A percentile compares a stretch with the other conserved stretches of the same genome.
Evolutionary conservation across 2,113 vertebrate genomes (phyloP).

Genomic region (Trematocara unimaculatum): DNA sequence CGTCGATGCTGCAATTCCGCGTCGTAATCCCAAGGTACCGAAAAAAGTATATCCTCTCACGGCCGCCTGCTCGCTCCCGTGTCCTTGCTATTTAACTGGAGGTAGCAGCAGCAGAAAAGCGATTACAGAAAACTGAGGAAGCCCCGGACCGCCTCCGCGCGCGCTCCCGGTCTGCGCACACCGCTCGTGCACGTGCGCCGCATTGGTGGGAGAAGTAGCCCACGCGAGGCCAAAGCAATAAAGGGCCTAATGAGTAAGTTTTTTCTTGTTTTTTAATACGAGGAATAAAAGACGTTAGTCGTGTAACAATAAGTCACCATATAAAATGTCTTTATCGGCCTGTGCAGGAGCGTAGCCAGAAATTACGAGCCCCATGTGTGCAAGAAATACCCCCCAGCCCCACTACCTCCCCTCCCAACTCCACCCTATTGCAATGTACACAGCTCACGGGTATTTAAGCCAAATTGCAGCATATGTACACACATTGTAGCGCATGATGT

Average conservation of each 20-base stretch:
- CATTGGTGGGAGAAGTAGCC: neutral
- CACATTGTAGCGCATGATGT: neutral
- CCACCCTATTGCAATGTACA: neutral
- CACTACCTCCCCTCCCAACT: neutral
- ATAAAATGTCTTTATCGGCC: neutral
- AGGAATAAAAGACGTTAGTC: neutral
- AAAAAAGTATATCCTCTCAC: slow-evolving; percentile 56
- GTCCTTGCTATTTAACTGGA: slow-evolving; percentile 73
- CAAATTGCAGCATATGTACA: neutral
- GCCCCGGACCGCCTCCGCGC: slow-evolving; percentile 76
- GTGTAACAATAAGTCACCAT: neutral
- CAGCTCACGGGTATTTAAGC: neutral
- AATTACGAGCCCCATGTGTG: neutral
- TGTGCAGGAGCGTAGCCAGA: neutral
- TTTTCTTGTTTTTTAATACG: neutral
- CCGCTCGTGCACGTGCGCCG: slow-evolving; percentile 51
- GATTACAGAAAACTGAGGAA: slow-evolving; percentile 69
- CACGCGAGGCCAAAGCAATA: neutral
- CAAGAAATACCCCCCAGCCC: neutral
- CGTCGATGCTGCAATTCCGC: slow-evolving; percentile 65
- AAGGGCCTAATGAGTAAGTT: neutral
- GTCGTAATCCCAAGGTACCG: slow-evolving; percentile 58
- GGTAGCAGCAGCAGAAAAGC: slow-evolving; percentile 64
- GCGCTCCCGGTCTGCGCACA: slow-evolving; percentile 61
- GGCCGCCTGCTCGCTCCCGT: slow-evolving; percentile 68